Percentiles rank a stretch among this genome's conserved stretches.
These are phyloP conservation scores for Chaetura pelagica DNA, from an alignment of 2,113 vertebrate species.

Conservation along the genomic window DNA sequence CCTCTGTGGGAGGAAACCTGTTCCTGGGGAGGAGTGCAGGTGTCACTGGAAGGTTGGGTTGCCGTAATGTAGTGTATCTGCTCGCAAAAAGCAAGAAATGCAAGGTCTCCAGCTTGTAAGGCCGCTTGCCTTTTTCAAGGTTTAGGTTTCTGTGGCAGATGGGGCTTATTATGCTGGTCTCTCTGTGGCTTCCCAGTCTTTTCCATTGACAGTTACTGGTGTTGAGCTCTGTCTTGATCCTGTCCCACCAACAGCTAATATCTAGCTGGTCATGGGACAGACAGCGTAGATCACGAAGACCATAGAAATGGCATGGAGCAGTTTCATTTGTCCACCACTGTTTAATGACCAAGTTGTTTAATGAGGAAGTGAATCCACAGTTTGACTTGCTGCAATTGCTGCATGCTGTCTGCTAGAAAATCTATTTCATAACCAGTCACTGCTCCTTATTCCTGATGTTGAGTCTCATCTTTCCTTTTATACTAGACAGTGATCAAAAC, in stretches of 20 bases:
- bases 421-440: not conserved
- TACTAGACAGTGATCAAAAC: not conserved
- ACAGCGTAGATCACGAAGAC: not conserved
- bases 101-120: not conserved
- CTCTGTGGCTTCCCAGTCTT: not conserved
- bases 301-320: fast-evolving
- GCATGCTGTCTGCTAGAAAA: not conserved
- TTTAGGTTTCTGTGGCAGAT: not conserved
- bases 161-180: not conserved
- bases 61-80: not conserved
- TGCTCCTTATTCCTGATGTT: not conserved
- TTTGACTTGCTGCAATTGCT: not conserved
- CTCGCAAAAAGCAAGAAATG: not conserved
- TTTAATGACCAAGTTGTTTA: not conserved
- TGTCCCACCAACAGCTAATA: not conserved
- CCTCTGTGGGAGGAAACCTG: not conserved
- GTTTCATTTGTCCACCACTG: not conserved
- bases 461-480: not conserved
- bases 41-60: not conserved
- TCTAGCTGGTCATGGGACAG: not conserved
- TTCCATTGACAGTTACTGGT: not conserved
- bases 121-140: not conserved
- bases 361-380: not conserved
- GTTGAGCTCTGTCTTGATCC: not conserved
- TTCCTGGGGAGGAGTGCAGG: not conserved